Evolutionary conservation across 2,888 invertebrate species (phyloP), one percentile per base, ranked within the genome.

Genomic region (Pomacea canaliculata): DNA sequence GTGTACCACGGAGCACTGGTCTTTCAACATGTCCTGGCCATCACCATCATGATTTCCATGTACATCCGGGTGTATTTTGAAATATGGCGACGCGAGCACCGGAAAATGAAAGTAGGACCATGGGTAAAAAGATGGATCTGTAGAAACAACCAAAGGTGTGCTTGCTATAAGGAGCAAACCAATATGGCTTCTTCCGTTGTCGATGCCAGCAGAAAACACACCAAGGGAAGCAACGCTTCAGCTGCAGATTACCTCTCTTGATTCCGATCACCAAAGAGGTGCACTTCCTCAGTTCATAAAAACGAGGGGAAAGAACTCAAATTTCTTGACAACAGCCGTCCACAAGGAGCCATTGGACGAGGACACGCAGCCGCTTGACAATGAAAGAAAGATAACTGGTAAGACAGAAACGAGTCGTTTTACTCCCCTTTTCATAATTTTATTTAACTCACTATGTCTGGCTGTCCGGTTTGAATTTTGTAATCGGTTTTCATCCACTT

Each of bases 1-100:
- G 18, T 73, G 1, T 82, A 82, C 51, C 77, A 75, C 49, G 59
- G 19, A 7, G 62, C 77, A 5, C 77, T 78, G 7, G 63, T n/a
- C 10, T 18, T 16, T 10, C 19, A 49, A 8, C 72, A 72, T 48
- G 56, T 76, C 19, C 37, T 72, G 18, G 37, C 49, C 13, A 37
- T 76, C 23, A 5, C 68, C 23, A 27, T 68, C 19, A 71, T 72
- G 56, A 18, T 51, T 16, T 16, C 69, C 51, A 27, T 76, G 12
- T 76, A 76, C 56, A 27, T 71, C 7, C 51, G 23, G 5, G 76
- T 76, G 68, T 76, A 71, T 23, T 46, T 60, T 48, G 62, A 49
- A 27, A 68, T 76, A 4, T 68, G 71, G 63, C 51, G 59, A n/a
- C 60, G 76, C 16, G 62, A 62, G 23, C 60, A 19, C 19, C 9